Evolutionary conservation across 2,113 vertebrate species (phyloP), one percentile per base, ranked within the genome.

Genomic region (Zootoca vivipara): DNA sequence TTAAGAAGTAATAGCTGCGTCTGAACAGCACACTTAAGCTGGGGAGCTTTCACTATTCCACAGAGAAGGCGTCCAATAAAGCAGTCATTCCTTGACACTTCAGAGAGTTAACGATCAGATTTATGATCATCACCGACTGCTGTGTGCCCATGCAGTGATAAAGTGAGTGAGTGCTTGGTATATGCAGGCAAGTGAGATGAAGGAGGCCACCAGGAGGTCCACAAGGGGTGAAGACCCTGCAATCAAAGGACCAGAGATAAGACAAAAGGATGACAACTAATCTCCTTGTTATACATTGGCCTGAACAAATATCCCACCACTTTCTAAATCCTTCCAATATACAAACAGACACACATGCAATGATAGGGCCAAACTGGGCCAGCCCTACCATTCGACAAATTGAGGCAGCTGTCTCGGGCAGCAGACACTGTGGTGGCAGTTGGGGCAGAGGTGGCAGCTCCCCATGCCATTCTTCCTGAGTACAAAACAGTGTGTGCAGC

Each of bases 51-150:
- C 91, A 78, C 58, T 85, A 16, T 83, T 94, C 46, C 78, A 82
- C 13, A 87, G 88, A 88, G 46, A 90, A 16, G 28, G 69, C 52
- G 89, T 9, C 75, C 92, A 92, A 94, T 91, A 88, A 94, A 93
- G 82, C 42, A 85, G 8, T 78, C 0, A 67, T 92, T 88, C 64
- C 56, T 72, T 86, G 85, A 90, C 80, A 87, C 75, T 93, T 89
- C 22, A 70, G 83, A 86, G 46, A 6, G 65, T 28, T 86, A 56
- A 64, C 83, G 30, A 87, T 77, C 16, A 46, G 87, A 90, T 86
- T 91, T 93, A 92, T 93, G 58, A 40, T 40, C 13, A 75, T 58
- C 78, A 64, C 85, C 87, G 56, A 77, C 5, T 58, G 70, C 33
- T 79, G 84, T 86, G 78, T 88, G 30, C 38, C 26, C 40, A 33